A percentile compares a stretch with the other conserved stretches of the same genome.
These are phyloP conservation scores for Meloidogyne floridensis DNA, from an alignment of 1,140 invertebrate genomes.

Conservation along the genomic window DNA sequence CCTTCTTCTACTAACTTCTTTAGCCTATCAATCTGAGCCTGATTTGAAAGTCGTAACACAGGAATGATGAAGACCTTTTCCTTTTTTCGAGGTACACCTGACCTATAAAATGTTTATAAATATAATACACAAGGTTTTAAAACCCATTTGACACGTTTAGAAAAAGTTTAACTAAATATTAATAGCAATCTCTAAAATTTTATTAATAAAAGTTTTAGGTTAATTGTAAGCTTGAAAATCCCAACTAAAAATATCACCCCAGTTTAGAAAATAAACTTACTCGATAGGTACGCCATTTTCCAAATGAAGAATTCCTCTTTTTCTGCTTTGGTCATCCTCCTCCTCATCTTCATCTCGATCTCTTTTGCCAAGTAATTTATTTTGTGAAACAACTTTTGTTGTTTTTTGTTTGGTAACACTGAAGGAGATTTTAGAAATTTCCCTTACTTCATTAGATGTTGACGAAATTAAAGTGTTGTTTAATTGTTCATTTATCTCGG, in stretches of 20 bases:
- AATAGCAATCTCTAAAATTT: neutral
- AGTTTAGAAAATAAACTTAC: conserved; percentile 2
- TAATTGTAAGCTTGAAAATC: neutral
- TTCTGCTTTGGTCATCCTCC: conserved; percentile 8
- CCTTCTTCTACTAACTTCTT: conserved; percentile 33
- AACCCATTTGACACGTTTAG: neutral
- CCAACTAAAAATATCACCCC: neutral
- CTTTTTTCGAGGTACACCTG: conserved; percentile 17
- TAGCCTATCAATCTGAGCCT: conserved; percentile 17
- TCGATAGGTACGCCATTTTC: conserved; percentile 25
- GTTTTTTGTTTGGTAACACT: conserved; percentile 11
- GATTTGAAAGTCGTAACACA: conserved; percentile 13
- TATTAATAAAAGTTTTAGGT: neutral
- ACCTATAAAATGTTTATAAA: neutral
- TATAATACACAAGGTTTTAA: neutral
- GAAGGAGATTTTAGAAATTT: conserved; percentile 24
- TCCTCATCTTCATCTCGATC: conserved; percentile 7
- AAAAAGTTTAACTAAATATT: neutral
- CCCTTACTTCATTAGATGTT: neutral
- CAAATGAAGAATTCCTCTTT: conserved; percentile 25
- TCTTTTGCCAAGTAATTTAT: neutral
- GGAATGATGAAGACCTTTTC: conserved; percentile 32
- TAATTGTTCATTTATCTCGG: neutral
- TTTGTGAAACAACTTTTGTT: conserved; percentile 2
- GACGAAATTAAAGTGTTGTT: neutral